Conservation (phyloP, 2,888 invertebrate genomes). For the Lochmaea capreae region DNA sequence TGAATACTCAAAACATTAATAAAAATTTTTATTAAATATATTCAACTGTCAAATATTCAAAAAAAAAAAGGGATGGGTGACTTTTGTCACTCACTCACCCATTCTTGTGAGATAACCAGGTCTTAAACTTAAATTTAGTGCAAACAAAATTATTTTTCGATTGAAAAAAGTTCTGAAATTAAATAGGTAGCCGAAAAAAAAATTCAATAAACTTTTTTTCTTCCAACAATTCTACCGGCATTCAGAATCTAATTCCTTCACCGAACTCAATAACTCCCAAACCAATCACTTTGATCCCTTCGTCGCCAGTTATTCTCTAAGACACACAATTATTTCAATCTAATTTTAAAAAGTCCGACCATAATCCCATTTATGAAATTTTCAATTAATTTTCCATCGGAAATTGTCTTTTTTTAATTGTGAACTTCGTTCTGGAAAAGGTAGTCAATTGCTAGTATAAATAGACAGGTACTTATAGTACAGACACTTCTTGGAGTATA, state of each 20-base stretch:
- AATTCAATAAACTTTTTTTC: background rate
- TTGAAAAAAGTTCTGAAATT: background rate
- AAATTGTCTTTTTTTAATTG: slow-evolving; percentile 14
- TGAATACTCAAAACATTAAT: too few relatives aligned
- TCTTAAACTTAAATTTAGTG: too few relatives aligned
- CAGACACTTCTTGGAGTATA: background rate
- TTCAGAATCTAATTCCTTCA: slow-evolving; percentile 26
- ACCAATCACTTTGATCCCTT: slow-evolving; percentile 8
- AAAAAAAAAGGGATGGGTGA: too few relatives aligned
- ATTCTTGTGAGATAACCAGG: too few relatives aligned
- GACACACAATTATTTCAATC: slow-evolving; percentile 34
- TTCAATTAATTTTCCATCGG: slow-evolving; percentile 37
- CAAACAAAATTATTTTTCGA: background rate
- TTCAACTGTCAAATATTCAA: too few relatives aligned
- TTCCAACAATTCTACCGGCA: slow-evolving; percentile 9
- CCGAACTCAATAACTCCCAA: slow-evolving; percentile 18
- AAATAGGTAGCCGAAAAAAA: background rate
- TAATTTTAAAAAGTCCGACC: slow-evolving; percentile 27
- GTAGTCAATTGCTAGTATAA: slow-evolving; percentile 23
- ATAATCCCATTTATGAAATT: slow-evolving; percentile 37
- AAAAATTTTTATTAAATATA: too few relatives aligned
- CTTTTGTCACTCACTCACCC: too few relatives aligned
- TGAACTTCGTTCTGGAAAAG: slow-evolving; percentile 21
- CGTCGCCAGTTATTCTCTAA: slow-evolving; percentile 14
- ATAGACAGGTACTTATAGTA: slow-evolving; percentile 15